Evolutionary conservation across 35 echinoderm and acorn worm genomes (phyloP).

Genomic region (Apostichopus californicus): DNA sequence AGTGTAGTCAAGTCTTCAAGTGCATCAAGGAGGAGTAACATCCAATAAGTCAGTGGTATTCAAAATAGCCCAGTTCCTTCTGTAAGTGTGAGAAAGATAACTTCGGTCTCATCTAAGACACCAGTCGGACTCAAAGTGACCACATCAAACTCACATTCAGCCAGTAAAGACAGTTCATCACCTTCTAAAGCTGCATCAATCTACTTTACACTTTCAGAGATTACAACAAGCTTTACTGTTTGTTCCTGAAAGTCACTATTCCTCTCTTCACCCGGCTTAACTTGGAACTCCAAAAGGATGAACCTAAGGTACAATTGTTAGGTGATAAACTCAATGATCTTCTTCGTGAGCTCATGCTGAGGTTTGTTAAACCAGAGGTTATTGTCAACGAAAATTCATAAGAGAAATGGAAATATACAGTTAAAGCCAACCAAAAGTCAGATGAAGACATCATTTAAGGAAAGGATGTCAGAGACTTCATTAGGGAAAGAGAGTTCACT

Average conservation of each 20-base stretch:
- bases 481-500: constrained; percentile 27
- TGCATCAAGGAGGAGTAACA: background rate
- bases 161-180: background rate
- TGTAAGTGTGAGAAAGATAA: background rate
- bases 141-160: background rate
- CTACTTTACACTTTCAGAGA: constrained; percentile 49
- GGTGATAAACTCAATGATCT: constrained; percentile 54
- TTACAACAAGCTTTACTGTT: constrained; percentile 64
- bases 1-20: background rate
- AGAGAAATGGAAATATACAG: constrained; percentile 61
- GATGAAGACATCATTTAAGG: constrained; percentile 63
- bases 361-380: constrained; percentile 61
- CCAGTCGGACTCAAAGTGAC: background rate
- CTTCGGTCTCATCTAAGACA: background rate
- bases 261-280: constrained; percentile 52
- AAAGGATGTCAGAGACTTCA: constrained; percentile 50
- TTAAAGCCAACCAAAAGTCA: constrained; percentile 39
- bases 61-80: background rate
- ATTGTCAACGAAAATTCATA: constrained; percentile 26
- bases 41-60: background rate
- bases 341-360: constrained; percentile 55
- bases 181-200: constrained; percentile 26
- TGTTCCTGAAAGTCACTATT: constrained; percentile 60
- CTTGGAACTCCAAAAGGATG: constrained; percentile 69
- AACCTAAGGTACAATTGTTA: constrained; percentile 61